These are phyloP conservation scores for Drosophila repleta DNA, from an alignment of 1,140 invertebrate genomes.

Conservation along the genomic window DNA sequence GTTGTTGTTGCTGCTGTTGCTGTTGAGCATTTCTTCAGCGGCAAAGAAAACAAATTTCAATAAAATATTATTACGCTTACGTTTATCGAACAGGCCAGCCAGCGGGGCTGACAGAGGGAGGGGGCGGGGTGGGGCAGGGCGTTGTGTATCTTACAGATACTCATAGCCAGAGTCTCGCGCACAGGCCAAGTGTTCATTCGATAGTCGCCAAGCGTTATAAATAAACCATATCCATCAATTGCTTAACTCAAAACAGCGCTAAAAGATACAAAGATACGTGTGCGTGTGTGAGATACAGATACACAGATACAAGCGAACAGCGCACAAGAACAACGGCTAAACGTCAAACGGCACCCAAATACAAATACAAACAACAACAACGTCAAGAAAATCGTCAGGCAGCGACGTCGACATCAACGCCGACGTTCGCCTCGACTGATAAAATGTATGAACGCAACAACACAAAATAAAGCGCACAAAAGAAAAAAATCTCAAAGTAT, in stretches of 20 bases:
- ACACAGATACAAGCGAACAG: slow-evolving; percentile 59
- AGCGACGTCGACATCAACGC: slow-evolving; percentile 14
- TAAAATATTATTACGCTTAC: slow-evolving; percentile 83
- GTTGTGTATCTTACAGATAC: slow-evolving; percentile 72
- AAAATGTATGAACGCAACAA: slow-evolving; percentile 68
- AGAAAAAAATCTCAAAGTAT: slow-evolving; percentile 74
- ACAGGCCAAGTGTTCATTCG: slow-evolving; percentile 57
- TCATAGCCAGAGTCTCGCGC: slow-evolving; percentile 51
- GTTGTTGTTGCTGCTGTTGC: slow-evolving; percentile 16
- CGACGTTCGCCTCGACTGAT: slow-evolving; percentile 61
- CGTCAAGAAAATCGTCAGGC: slow-evolving; percentile 70
- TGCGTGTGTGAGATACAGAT: slow-evolving; percentile 19
- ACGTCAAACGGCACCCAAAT: slow-evolving; percentile 66
- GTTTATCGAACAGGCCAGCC: slow-evolving; percentile 66
- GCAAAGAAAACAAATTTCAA: slow-evolving; percentile 79
- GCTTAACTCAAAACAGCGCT: slow-evolving; percentile 82
- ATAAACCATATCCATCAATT: slow-evolving; percentile 83
- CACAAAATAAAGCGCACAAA: slow-evolving; percentile 37
- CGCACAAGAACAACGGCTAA: slow-evolving; percentile 50
- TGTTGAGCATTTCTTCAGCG: slow-evolving; percentile 42
- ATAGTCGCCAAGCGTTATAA: slow-evolving; percentile 81
- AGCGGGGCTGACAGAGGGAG: slow-evolving; percentile 1
- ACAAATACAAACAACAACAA: slow-evolving; percentile 67
- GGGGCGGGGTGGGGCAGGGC: slow-evolving; percentile 33
- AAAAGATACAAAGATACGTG: slow-evolving; percentile 78